phyloP scores from a whole-genome alignment of 92 coral and sea anemone species.

The Phenganax subtilis region DNA sequence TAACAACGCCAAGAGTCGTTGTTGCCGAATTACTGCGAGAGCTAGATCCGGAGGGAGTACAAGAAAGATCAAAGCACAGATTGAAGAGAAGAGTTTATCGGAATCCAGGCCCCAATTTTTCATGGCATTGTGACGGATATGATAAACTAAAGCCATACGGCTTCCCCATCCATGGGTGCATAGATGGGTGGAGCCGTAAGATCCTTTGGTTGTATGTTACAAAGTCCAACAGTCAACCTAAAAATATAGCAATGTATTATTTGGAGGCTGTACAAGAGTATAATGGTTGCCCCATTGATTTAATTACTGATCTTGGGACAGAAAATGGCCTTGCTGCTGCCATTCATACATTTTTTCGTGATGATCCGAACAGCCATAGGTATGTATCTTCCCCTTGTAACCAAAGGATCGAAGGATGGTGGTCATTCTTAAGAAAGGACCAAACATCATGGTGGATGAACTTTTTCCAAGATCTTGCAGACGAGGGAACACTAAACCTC shows the following conservation, averaged over 20 bases:
- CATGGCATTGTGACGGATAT: constrained; percentile 55
- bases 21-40: constrained; percentile 46
- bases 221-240: constrained; percentile 38
- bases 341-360: constrained; percentile 29
- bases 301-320: constrained; percentile 34
- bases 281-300: constrained; percentile 36
- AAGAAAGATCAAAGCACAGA: constrained; percentile 45
- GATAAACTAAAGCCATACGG: constrained; percentile 43
- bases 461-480: constrained; percentile 22
- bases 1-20: constrained; percentile 41
- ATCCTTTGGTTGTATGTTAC: constrained; percentile 40
- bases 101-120: constrained; percentile 44
- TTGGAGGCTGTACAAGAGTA: constrained; percentile 26
- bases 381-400: constrained; percentile 28
- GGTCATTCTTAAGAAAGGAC: constrained; percentile 23
- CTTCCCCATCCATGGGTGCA: constrained; percentile 55
- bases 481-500: constrained; percentile 2
- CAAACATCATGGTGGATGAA: constrained; percentile 22
- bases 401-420: constrained; percentile 25
- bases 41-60: constrained; percentile 54
- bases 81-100: constrained; percentile 51
- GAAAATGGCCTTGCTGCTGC: constrained; percentile 40
- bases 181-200: constrained; percentile 44
- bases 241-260: constrained; percentile 35
- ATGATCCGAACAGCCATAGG: constrained; percentile 19